A percentile compares a stretch with the other conserved stretches of the same genome.
Evolutionary conservation across 1,140 invertebrate genomes (phyloP).

Genomic region (Delia radicum): DNA sequence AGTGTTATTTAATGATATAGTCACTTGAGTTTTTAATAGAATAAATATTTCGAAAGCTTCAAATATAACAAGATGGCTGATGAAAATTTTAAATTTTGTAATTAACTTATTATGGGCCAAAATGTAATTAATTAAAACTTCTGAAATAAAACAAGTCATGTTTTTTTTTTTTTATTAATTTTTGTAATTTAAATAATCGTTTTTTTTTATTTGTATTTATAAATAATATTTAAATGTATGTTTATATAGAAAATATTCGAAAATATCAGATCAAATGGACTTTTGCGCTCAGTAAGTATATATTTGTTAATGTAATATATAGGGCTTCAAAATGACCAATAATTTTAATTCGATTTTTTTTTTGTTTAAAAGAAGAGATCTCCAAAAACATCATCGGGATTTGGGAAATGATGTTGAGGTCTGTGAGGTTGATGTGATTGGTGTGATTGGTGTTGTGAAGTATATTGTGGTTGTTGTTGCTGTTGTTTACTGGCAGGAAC

Average conservation of each 20-base stretch:
- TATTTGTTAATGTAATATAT: background rate
- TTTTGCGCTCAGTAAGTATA: background rate
- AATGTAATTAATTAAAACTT: too few relatives aligned
- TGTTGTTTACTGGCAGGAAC: conserved; percentile 30
- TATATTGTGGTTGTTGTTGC: conserved; percentile 31
- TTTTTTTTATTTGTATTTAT: background rate
- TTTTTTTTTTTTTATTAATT: background rate
- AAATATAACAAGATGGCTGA: too few relatives aligned
- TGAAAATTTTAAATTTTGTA: too few relatives aligned
- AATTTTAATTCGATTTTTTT: background rate
- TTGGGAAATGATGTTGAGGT: conserved; percentile 7
- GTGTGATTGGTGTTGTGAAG: background rate
- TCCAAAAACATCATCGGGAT: conserved; percentile 40
- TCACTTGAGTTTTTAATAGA: too few relatives aligned
- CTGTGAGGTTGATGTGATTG: background rate
- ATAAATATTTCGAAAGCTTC: too few relatives aligned
- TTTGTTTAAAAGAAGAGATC: conserved; percentile 46
- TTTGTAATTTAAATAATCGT: background rate
- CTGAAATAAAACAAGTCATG: background rate
- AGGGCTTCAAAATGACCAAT: background rate
- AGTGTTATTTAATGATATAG: too few relatives aligned
- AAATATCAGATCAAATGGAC: background rate
- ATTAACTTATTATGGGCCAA: too few relatives aligned
- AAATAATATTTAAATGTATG: background rate
- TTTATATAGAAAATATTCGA: background rate